Conservation (phyloP, 2,113 vertebrate species). For the Mungos mungo region DNA sequence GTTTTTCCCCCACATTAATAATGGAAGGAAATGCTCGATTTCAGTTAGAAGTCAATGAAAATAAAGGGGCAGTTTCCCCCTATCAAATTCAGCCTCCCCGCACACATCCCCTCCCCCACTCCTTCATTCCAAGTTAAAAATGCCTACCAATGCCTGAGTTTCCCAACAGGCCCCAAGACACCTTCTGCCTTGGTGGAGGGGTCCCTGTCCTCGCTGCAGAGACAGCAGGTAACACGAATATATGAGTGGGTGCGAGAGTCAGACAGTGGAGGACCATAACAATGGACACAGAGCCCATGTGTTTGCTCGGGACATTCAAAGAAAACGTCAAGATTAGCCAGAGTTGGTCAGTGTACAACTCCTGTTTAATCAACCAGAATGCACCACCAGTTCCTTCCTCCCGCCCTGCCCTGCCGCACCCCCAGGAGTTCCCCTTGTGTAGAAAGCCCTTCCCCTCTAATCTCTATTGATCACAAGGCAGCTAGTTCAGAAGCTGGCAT, state of each 20-base stretch:
- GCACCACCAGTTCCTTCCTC: conserved; percentile 38
- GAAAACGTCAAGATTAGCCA: conserved; percentile 12
- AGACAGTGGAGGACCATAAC: background rate
- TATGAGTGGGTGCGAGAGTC: too few relatives aligned
- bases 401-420: background rate
- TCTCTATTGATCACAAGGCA: conserved; percentile 40
- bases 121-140: background rate
- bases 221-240: background rate
- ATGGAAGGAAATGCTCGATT: conserved; percentile 1
- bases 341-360: background rate
- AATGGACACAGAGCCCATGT: background rate
- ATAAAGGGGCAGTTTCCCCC: background rate
- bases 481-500: conserved; percentile 12
- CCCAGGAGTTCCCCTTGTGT: background rate
- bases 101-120: background rate
- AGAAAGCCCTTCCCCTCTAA: conserved; percentile 16
- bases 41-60: background rate
- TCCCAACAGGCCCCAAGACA: background rate
- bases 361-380: conserved; percentile 43
- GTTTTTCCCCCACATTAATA: background rate
- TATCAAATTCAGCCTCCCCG: background rate
- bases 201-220: background rate
- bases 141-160: background rate
- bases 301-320: background rate
- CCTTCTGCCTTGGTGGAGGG: background rate